phyloP scores from a whole-genome alignment of 1,140 invertebrate species.

The Micrasema longulum region DNA sequence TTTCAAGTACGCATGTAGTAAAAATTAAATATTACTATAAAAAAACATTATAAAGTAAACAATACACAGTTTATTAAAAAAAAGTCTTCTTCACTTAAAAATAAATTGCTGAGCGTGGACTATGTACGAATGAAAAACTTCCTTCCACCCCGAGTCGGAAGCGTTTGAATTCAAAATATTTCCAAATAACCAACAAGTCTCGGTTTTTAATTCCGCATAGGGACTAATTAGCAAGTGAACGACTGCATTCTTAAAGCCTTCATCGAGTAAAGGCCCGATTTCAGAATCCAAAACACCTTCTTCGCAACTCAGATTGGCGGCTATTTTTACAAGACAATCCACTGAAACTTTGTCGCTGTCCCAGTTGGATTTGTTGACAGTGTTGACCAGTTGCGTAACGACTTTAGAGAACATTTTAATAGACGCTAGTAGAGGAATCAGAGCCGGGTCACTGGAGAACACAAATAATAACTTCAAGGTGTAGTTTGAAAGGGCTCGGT shows the following conservation, averaged over 20 bases:
- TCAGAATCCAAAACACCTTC: conserved; percentile 50
- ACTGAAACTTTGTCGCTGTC: conserved; percentile 3
- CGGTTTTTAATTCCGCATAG: conserved; percentile 45
- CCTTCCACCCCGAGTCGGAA: conserved; percentile 54
- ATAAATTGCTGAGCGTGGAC: not conserved
- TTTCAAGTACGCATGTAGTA: too few relatives aligned
- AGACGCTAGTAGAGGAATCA: conserved; percentile 8
- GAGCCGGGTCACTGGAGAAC: conserved; percentile 7
- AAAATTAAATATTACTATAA: too few relatives aligned
- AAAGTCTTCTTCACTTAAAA: not conserved
- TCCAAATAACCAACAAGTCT: conserved; percentile 61
- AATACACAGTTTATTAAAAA: too few relatives aligned
- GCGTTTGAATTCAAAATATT: conserved; percentile 58
- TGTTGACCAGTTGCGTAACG: conserved; percentile 10
- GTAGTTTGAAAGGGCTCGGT: conserved; percentile 7
- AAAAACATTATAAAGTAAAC: too few relatives aligned
- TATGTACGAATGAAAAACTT: not conserved
- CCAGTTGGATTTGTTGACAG: conserved; percentile 7
- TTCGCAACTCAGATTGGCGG: conserved; percentile 51
- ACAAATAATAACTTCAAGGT: conserved; percentile 32
- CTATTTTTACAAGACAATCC: conserved; percentile 42
- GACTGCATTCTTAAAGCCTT: conserved; percentile 49
- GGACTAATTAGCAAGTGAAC: conserved; percentile 22
- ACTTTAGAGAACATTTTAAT: conserved; percentile 20
- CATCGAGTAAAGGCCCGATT: conserved; percentile 54